Evolutionary conservation across 1,140 invertebrate species (phyloP).

Genomic region (Drosophila novamexicana): DNA sequence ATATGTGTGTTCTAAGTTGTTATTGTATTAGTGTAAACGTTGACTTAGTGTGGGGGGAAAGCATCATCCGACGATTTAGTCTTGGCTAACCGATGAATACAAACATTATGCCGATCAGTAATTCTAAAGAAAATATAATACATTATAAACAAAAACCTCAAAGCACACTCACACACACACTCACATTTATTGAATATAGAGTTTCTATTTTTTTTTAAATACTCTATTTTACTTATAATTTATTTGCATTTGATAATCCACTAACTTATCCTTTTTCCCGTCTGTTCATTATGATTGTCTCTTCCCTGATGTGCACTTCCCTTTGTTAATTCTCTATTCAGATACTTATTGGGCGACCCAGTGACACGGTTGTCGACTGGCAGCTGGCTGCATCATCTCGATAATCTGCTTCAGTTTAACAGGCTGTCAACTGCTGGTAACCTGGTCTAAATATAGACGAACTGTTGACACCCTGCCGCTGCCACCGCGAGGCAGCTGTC

Average conservation of each 20-base stretch:
- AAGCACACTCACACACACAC: too few relatives aligned
- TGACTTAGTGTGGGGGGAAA: neutral
- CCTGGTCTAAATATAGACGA: slow-evolving; percentile 47
- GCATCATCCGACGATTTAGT: neutral
- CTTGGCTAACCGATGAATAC: too few relatives aligned
- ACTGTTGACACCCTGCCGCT: slow-evolving; percentile 30
- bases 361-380: slow-evolving; percentile 53
- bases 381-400: slow-evolving; percentile 27
- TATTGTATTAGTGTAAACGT: neutral
- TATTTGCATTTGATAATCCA: neutral
- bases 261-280: neutral
- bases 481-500: slow-evolving; percentile 3
- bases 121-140: too few relatives aligned
- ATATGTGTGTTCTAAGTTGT: neutral
- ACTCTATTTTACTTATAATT: neutral
- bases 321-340: neutral
- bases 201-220: neutral
- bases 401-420: slow-evolving; percentile 53
- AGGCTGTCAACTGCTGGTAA: slow-evolving; percentile 13
- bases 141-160: too few relatives aligned
- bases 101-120: too few relatives aligned
- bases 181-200: too few relatives aligned
- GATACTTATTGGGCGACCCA: slow-evolving; percentile 20
- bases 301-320: neutral
- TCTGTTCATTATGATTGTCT: neutral